Conservation (phyloP, 2,113 vertebrate species). For the Gobius niger region DNA sequence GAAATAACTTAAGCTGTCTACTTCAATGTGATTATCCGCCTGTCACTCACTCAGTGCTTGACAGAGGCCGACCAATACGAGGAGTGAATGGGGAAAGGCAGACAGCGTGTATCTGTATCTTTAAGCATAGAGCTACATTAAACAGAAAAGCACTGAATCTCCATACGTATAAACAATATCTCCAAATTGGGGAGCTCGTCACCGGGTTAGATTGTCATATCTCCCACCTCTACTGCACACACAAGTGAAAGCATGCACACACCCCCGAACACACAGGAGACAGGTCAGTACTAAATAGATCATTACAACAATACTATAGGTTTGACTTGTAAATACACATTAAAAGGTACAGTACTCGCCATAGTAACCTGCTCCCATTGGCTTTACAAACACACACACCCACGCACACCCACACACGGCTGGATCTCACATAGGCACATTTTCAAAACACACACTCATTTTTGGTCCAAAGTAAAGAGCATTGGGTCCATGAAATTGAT, state of each 20-base stretch:
- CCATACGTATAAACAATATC: too few relatives aligned
- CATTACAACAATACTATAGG: conserved; percentile 69
- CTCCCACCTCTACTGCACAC: neutral
- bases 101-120: too few relatives aligned
- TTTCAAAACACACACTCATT: conserved; percentile 2
- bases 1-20: too few relatives aligned
- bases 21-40: too few relatives aligned
- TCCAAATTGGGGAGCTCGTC: too few relatives aligned
- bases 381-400: conserved; percentile 21
- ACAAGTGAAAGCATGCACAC: conserved; percentile 48
- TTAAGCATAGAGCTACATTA: too few relatives aligned
- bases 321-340: conserved; percentile 66
- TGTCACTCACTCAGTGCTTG: too few relatives aligned
- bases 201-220: too few relatives aligned
- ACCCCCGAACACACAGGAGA: conserved; percentile 38
- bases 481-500: conserved; percentile 32
- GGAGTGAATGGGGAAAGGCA: too few relatives aligned
- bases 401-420: conserved; percentile 18
- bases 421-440: conserved; percentile 6
- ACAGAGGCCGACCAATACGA: too few relatives aligned
- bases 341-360: conserved; percentile 60
- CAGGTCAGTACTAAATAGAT: conserved; percentile 67
- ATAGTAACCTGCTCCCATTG: conserved; percentile 51
- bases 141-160: too few relatives aligned
- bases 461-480: conserved; percentile 65